phyloP scores from a whole-genome alignment of 2,113 vertebrate genomes.

The Gulo gulo region DNA sequence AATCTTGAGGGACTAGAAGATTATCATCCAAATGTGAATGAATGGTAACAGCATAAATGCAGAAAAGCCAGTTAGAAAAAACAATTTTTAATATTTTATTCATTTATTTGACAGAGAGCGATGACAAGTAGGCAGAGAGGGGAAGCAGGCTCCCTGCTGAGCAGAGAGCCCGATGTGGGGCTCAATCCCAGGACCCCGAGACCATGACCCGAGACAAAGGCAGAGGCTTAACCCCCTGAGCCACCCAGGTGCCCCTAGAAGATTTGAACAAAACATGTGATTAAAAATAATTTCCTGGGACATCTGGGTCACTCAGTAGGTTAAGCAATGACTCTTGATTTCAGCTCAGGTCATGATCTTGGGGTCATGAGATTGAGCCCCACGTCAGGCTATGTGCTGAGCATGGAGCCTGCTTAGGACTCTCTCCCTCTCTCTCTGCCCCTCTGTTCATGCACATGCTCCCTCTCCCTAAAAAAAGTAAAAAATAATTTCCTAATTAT shows the following conservation, averaged over 20 bases:
- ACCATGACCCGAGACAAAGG: too few species aligned
- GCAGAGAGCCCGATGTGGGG: too few species aligned
- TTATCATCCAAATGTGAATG: neutral
- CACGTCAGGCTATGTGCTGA: neutral
- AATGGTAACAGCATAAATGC: neutral
- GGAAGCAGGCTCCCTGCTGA: too few species aligned
- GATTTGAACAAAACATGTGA: neutral
- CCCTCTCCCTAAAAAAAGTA: neutral
- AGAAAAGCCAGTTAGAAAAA: slow-evolving; percentile 4
- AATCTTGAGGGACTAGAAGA: neutral
- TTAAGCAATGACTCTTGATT: neutral
- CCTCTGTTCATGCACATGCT: neutral
- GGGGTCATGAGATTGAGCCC: neutral
- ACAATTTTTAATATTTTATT: too few species aligned
- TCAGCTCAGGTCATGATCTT: neutral
- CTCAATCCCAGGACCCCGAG: too few species aligned
- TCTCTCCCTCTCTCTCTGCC: neutral
- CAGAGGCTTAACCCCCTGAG: too few species aligned
- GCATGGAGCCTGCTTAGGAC: neutral
- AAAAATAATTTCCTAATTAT: neutral
- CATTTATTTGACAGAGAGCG: too few species aligned
- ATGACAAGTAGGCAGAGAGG: too few species aligned
- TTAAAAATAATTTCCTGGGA: neutral
- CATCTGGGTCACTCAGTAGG: neutral
- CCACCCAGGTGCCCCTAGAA: too few species aligned